These are phyloP conservation scores for Drosophila cardini DNA, from an alignment of 1,140 invertebrate species.

Conservation along the genomic window DNA sequence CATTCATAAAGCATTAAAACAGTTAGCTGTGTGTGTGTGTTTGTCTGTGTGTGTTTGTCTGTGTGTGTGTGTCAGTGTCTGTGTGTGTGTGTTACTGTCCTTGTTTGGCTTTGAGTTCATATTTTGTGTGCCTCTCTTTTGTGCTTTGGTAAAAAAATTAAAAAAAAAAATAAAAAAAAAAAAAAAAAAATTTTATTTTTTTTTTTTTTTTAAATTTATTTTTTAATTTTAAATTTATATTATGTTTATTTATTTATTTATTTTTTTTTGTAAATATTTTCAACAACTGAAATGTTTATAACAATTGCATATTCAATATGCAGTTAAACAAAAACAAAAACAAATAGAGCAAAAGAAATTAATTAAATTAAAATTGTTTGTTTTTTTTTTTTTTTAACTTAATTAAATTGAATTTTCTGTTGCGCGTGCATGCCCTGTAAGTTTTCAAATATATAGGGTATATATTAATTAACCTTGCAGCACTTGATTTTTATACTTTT, in stretches of 20 bases:
- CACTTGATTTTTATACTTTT: not conserved
- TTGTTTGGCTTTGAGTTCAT: conserved; percentile 49
- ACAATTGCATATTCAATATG: conserved; percentile 46
- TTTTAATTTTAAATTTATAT: conserved; percentile 4
- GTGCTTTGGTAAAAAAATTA: conserved; percentile 33
- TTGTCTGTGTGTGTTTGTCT: conserved; percentile 17
- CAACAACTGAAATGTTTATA: conserved; percentile 47
- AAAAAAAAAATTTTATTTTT: not conserved
- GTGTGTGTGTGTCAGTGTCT: conserved; percentile 20
- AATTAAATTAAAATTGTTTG: conserved; percentile 52
- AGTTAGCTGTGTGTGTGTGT: conserved; percentile 42
- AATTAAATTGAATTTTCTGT: conserved; percentile 39
- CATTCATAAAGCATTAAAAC: conserved; percentile 52
- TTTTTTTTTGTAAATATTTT: conserved; percentile 21
- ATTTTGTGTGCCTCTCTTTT: conserved; percentile 47
- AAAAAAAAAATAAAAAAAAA: conserved; percentile 22
- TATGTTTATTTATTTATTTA: not conserved
- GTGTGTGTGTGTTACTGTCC: conserved; percentile 34
- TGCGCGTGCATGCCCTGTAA: conserved; percentile 7
- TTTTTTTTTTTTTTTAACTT: conserved; percentile 41
- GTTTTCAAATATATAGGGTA: conserved; percentile 1
- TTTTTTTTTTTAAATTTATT: too few relatives aligned
- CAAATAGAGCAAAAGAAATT: conserved; percentile 25
- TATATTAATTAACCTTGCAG: not conserved
- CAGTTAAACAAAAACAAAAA: conserved; percentile 46